phyloP scores from a whole-genome alignment of 2,797 vertebrate genomes.

The Novumbra hubbsi region DNA sequence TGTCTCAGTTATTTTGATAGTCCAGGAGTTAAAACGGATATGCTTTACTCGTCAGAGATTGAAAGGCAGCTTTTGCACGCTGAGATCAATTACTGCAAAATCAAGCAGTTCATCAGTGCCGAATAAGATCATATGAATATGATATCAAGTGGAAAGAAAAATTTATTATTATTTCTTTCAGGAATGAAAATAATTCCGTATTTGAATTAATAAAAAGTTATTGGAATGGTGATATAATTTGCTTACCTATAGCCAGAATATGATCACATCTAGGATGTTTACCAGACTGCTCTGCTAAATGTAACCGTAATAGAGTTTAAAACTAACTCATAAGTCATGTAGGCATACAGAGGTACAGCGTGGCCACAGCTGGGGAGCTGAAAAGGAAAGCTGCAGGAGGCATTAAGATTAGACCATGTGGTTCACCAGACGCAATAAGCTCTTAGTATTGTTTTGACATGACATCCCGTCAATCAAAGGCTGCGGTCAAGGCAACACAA shows the following conservation, averaged over 20 bases:
- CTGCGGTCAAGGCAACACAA: background rate
- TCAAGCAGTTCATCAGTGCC: conserved; percentile 38
- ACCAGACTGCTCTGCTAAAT: conserved; percentile 32
- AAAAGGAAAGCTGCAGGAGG: background rate
- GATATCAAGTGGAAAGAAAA: conserved; percentile 28
- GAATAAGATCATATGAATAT: conserved; percentile 31
- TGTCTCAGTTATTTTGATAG: conserved; percentile 57
- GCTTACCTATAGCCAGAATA: conserved; percentile 38
- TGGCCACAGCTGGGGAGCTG: background rate
- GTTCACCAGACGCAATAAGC: background rate
- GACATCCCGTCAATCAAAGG: background rate
- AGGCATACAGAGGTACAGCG: background rate
- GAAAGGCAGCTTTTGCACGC: conserved; percentile 24
- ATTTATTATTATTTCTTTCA: conserved; percentile 46
- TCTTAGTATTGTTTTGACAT: background rate
- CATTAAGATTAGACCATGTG: background rate
- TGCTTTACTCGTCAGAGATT: conserved; percentile 47
- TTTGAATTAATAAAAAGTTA: conserved; percentile 44
- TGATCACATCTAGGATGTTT: conserved; percentile 53
- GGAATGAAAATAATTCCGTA: conserved; percentile 14
- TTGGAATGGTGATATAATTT: conserved; percentile 51
- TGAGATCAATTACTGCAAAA: conserved; percentile 33
- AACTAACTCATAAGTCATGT: conserved; percentile 2
- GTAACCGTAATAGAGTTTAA: conserved; percentile 32
- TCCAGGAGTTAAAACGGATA: conserved; percentile 53